phyloP scores from a whole-genome alignment of 2,888 invertebrate species.

The Drosophila conformis region DNA sequence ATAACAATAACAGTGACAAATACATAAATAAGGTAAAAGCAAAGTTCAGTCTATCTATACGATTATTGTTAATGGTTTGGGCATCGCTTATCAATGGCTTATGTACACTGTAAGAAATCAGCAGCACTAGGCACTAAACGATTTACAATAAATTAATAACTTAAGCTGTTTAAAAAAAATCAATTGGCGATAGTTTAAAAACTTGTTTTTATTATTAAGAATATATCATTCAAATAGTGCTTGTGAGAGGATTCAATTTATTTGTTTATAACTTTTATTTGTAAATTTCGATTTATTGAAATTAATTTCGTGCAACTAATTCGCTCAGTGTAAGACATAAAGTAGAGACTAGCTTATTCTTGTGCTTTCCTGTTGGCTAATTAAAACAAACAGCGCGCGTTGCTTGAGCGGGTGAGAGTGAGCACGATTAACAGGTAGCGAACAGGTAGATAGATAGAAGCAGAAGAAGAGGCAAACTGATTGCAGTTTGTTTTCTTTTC shows the following conservation, averaged over 20 bases:
- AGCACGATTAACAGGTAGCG: conserved; percentile 7
- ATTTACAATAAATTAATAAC: not conserved
- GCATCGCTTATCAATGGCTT: conserved; percentile 15
- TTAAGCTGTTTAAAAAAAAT: not conserved
- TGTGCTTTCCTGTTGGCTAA: conserved; percentile 26
- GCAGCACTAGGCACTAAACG: not conserved
- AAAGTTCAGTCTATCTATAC: conserved; percentile 36
- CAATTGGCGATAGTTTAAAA: too few species aligned
- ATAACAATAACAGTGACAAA: conserved; percentile 2
- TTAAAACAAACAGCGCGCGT: conserved; percentile 34
- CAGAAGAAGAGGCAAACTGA: conserved; percentile 32
- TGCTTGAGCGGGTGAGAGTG: not conserved
- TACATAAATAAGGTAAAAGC: conserved; percentile 6
- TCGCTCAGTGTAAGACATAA: conserved; percentile 8
- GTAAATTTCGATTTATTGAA: not conserved
- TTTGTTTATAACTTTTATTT: not conserved
- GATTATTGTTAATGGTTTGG: conserved; percentile 41
- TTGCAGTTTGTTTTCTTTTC: conserved; percentile 18
- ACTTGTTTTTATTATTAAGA: not conserved
- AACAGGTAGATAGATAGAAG: conserved; percentile 1
- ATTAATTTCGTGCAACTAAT: not conserved
- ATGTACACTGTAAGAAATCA: conserved; percentile 17
- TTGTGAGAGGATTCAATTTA: not conserved
- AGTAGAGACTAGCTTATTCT: not conserved
- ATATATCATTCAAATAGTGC: not conserved